Conservation (phyloP, 1,140 invertebrate species). For the Cardiocondyla obscurior region DNA sequence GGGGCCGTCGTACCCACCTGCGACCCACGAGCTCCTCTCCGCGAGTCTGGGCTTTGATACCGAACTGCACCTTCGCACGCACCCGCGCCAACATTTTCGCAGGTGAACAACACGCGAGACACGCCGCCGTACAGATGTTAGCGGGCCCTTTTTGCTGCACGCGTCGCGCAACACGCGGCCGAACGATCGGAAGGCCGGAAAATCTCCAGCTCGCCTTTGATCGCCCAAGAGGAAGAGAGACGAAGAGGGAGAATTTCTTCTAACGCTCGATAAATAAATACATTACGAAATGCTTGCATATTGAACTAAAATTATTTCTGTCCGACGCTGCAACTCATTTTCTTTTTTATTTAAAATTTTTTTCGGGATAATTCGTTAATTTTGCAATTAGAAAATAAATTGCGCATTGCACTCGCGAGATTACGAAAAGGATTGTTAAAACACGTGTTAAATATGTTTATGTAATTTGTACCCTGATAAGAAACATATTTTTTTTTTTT, state of each 20-base stretch:
- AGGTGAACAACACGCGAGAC: constrained; percentile 62
- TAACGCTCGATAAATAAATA: neutral
- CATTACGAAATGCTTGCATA: neutral
- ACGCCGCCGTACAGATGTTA: constrained; percentile 30
- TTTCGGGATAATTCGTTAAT: neutral
- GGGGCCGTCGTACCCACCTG: constrained; percentile 69
- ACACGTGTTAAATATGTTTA: neutral
- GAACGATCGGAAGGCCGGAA: constrained; percentile 14
- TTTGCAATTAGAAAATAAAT: neutral
- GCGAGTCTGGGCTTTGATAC: constrained; percentile 14
- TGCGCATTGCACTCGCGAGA: neutral
- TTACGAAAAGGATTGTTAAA: neutral
- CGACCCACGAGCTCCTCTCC: constrained; percentile 48
- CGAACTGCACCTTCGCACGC: constrained; percentile 62
- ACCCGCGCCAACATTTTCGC: constrained; percentile 64
- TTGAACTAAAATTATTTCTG: constrained; percentile 8
- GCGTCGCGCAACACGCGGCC: constrained; percentile 2
- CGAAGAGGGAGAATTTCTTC: neutral
- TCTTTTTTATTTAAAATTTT: neutral
- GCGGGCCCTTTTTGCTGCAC: constrained; percentile 34
- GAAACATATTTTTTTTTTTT: neutral
- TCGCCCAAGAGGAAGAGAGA: neutral
- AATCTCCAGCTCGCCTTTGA: constrained; percentile 18
- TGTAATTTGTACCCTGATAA: constrained; percentile 12
- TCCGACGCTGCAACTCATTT: neutral